A percentile compares a stretch with the other conserved stretches of the same genome.
phyloP scores from a whole-genome alignment of 2,888 invertebrate species.

The Nemotelus pantherinus region DNA sequence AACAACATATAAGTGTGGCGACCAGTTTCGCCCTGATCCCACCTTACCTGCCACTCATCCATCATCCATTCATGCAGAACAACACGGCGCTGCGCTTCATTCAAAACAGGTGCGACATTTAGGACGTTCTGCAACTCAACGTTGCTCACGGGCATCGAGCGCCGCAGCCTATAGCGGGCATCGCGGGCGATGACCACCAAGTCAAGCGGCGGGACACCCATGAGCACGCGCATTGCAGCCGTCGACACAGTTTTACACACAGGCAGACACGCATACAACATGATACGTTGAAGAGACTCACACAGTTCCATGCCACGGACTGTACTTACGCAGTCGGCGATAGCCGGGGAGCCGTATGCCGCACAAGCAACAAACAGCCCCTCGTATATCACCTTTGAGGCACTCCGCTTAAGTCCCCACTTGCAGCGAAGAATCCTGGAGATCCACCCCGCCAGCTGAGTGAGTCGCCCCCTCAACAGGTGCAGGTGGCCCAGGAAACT shows the following conservation, averaged over 20 bases:
- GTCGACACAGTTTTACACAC: slow-evolving; percentile 6
- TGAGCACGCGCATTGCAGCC: background rate
- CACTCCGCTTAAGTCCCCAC: background rate
- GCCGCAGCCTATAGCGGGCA: background rate
- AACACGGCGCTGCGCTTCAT: too few relatives aligned
- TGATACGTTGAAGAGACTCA: background rate
- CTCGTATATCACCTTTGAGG: background rate
- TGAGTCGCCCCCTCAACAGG: background rate
- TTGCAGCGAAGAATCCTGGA: background rate
- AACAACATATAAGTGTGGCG: too few relatives aligned
- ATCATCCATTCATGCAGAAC: too few relatives aligned
- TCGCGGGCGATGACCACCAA: background rate
- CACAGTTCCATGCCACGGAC: background rate
- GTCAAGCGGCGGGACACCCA: background rate
- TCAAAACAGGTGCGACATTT: too few relatives aligned
- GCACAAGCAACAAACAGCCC: background rate
- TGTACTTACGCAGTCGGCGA: background rate
- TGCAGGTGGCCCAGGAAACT: background rate
- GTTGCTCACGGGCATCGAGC: background rate
- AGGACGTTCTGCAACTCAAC: background rate
- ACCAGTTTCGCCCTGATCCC: too few relatives aligned
- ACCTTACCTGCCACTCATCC: too few relatives aligned
- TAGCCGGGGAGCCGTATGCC: background rate
- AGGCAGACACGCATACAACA: background rate
- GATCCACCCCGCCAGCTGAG: background rate